Evolutionary conservation across 2,113 vertebrate species (phyloP).

Genomic region (Nymphicus hollandicus): DNA sequence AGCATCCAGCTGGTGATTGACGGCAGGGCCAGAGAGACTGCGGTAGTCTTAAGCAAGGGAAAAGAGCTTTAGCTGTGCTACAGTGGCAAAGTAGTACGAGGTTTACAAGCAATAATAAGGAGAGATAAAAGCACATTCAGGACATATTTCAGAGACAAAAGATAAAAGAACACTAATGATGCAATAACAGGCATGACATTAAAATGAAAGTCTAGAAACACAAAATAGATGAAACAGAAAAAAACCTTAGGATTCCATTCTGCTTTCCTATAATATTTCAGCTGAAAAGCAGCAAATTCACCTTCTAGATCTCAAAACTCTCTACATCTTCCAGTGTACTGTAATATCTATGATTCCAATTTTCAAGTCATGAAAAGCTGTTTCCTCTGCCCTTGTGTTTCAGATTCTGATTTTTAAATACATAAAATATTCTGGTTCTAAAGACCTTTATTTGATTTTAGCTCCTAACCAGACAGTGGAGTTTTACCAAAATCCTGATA

Average conservation of each 20-base stretch:
- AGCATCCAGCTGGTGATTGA: conserved; percentile 38
- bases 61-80: background rate
- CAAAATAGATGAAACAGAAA: background rate
- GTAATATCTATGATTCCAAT: background rate
- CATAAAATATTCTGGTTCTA: background rate
- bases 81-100: background rate
- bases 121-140: background rate
- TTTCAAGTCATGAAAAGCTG: background rate
- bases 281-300: background rate
- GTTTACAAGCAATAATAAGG: background rate
- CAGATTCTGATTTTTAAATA: background rate
- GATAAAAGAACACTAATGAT: background rate
- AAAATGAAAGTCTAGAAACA: background rate
- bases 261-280: background rate
- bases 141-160: background rate
- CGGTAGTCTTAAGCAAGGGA: background rate
- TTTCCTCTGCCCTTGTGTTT: background rate
- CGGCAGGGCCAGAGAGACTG: conserved; percentile 13
- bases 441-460: background rate
- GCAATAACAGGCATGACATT: background rate
- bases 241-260: background rate
- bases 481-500: background rate
- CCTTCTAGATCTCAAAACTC: background rate
- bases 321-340: background rate
- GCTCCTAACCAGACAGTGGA: background rate